These are phyloP conservation scores for Cygnus buccinator DNA, from an alignment of 2,113 vertebrate species.

Conservation along the genomic window DNA sequence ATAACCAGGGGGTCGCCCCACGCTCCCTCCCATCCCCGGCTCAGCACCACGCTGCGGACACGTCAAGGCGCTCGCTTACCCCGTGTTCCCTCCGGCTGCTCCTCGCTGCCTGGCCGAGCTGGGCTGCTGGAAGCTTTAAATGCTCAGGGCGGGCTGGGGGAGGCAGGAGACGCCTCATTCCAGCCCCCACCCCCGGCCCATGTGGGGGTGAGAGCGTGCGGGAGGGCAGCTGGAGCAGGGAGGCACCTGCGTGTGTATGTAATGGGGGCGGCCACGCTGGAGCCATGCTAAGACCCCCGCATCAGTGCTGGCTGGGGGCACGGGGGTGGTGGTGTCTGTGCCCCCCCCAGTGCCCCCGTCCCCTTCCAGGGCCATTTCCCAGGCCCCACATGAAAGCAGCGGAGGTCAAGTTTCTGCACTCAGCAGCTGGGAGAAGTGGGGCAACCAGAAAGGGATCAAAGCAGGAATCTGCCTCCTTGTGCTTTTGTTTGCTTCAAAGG, in stretches of 20 bases:
- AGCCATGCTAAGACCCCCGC: constrained; percentile 36
- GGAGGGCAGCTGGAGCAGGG: not conserved
- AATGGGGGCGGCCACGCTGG: constrained; percentile 17
- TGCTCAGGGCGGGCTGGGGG: not conserved
- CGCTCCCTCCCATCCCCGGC: not conserved
- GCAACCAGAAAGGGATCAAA: constrained; percentile 29
- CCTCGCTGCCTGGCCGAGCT: not conserved
- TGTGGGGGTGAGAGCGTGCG: not conserved
- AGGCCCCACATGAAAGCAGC: constrained; percentile 41
- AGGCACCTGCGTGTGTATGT: constrained; percentile 63
- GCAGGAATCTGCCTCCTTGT: constrained; percentile 17
- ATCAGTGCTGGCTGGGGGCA: not conserved
- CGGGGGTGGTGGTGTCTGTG: not conserved
- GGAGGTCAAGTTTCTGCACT: constrained; percentile 14
- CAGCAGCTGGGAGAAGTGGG: not conserved
- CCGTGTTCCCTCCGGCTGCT: not conserved
- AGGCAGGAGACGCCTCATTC: not conserved
- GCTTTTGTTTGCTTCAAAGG: constrained; percentile 28
- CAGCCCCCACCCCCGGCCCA: too few species aligned
- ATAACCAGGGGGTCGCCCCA: not conserved
- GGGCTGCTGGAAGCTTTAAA: not conserved
- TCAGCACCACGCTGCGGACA: not conserved
- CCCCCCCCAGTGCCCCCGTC: not conserved
- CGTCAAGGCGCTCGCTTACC: not conserved
- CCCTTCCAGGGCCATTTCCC: not conserved